Base-by-base conservation (phyloP, 2,888 invertebrate species). In the Polyommatus iphigenia region DNA sequence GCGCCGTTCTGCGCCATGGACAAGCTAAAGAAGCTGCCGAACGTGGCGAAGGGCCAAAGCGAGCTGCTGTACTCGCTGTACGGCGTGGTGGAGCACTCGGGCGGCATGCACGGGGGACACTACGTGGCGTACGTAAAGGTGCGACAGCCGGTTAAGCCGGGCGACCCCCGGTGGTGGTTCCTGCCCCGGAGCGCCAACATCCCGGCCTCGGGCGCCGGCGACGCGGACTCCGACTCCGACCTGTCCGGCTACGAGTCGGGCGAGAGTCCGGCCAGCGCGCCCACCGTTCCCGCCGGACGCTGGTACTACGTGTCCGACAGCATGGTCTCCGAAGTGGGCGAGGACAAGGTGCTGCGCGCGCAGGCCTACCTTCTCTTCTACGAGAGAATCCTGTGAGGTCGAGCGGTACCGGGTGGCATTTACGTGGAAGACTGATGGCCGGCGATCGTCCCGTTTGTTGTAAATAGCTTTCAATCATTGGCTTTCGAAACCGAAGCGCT, bases 361-460 rank as follows among this genome's bases (percentile, higher is more conserved):
- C 98, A 99, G 91, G 99, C 99, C 20, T 99, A 99, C 91, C 95
- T 99, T 77, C 95, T 99, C 62, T 99, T 99, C 93, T 99, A 99
- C 90, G 99, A 99, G 91, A 96, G 99, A 89, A 97, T 99, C 89
- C 94, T 97, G 90, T 78, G 76, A 36, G 71, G 54, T 46, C 71
- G 62, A 81, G 54, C 73, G 80, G 79, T 80, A 81, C 83, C 77
- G 77, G 83, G 85, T 86, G 90, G 90, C 91, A 90, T 90, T 90
- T 90, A 90, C 85, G 88, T 85, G 90, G 89, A 89, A 91, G 90
- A 91, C 91, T 90, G 87, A 87, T 80, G 87, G 83, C 82, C 85
- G 81, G 83, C 83, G 82, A 76, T 59, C 32, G 79, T 57, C 73
- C 32, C 57, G 54, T 46, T 73, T 84, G 87, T 87, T 91, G 90